Percentiles rank a stretch among this genome's conserved stretches.
These are phyloP conservation scores for Amphiprion percula DNA, from an alignment of 2,113 vertebrate species.

Conservation along the genomic window DNA sequence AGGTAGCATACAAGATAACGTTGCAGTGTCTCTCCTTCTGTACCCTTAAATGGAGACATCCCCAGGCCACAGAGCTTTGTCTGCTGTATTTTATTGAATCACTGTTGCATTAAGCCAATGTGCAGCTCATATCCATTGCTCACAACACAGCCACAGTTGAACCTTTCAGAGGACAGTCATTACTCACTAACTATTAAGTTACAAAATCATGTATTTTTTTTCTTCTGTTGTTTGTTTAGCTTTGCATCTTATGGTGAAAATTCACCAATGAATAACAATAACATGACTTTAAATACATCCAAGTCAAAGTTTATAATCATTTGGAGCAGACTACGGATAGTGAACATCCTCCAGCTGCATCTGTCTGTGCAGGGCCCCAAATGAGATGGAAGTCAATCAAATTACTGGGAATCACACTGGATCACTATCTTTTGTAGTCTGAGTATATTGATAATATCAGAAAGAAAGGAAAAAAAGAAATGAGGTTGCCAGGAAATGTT, in stretches of 20 bases:
- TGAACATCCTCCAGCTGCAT: too few species aligned
- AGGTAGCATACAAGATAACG: slow-evolving; percentile 26
- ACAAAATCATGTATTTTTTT: slow-evolving; percentile 17
- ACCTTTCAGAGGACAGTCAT: slow-evolving; percentile 52
- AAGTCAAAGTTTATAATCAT: too few species aligned
- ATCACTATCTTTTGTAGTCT: too few species aligned
- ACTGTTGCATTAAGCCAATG: slow-evolving; percentile 68
- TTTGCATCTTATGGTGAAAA: neutral
- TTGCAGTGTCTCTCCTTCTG: slow-evolving; percentile 24
- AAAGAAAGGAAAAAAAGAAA: too few species aligned
- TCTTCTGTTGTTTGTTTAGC: slow-evolving; percentile 6
- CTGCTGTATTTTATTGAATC: slow-evolving; percentile 76
- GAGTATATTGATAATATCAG: too few species aligned
- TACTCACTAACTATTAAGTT: slow-evolving; percentile 57
- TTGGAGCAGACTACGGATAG: too few species aligned
- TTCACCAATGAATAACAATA: too few species aligned
- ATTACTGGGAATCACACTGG: too few species aligned
- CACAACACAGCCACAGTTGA: slow-evolving; percentile 56
- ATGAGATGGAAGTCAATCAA: too few species aligned
- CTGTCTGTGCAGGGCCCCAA: too few species aligned
- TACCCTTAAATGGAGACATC: slow-evolving; percentile 41
- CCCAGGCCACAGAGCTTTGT: slow-evolving; percentile 52
- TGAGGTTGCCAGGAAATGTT: too few species aligned
- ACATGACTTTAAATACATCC: too few species aligned
- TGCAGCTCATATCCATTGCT: slow-evolving; percentile 65